These are phyloP conservation scores for Austrolebias charrua DNA, from an alignment of 2,797 vertebrate genomes.

Conservation along the genomic window DNA sequence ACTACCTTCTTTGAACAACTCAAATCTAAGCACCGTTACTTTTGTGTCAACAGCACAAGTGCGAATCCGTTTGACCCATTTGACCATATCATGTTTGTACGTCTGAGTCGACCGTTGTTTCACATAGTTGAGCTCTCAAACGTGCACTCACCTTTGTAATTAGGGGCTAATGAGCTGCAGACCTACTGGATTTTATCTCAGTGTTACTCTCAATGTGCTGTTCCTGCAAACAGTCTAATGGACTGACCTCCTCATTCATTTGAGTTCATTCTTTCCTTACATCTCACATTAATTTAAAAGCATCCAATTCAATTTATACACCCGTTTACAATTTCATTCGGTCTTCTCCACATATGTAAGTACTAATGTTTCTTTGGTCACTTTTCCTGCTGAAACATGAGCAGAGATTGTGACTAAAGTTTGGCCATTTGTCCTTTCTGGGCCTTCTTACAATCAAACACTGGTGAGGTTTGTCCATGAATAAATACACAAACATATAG, in stretches of 20 bases:
- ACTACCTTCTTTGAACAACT: too few relatives aligned
- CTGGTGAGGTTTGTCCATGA: too few relatives aligned
- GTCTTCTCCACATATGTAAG: neutral
- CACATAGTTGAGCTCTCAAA: neutral
- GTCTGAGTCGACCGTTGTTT: neutral
- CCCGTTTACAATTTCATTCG: neutral
- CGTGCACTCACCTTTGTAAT: slow-evolving; percentile 9
- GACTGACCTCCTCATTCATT: neutral
- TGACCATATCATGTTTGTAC: neutral
- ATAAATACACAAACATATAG: too few relatives aligned
- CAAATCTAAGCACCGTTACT: too few relatives aligned
- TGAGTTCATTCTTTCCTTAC: neutral
- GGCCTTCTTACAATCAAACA: too few relatives aligned
- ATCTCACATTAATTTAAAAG: neutral
- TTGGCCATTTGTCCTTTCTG: neutral
- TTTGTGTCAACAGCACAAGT: neutral
- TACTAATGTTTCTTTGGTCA: neutral
- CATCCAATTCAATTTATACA: neutral
- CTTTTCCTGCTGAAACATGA: neutral
- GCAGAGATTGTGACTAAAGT: neutral
- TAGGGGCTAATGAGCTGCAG: neutral
- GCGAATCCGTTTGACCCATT: neutral
- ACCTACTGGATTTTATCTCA: neutral
- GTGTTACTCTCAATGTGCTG: neutral
- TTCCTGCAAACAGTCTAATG: neutral